Evolutionary conservation across 2,888 invertebrate genomes (phyloP), one percentile per base, ranked within the genome.

Genomic region (Trypoxylon attenuatum): DNA sequence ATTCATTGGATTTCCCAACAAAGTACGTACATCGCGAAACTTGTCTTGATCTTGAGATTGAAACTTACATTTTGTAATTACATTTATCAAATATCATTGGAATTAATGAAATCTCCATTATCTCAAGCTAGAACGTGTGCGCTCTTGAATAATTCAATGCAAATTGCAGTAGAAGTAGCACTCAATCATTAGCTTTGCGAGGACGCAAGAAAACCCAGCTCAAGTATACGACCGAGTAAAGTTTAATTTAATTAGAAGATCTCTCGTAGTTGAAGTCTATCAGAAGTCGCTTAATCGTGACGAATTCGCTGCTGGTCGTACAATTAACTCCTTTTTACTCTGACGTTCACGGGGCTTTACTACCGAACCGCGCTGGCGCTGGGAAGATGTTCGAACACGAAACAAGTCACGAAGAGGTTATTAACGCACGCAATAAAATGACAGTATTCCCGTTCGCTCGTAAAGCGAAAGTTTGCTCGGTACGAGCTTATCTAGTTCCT

Each of bases 361-460:
- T 33, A 33, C 13, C 5, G 25, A 5, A 33, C 8, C 41, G 3
- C 19, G 0, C 33, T 33, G 33, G 10, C n/a, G 10, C 33, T 10
- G 33, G 13, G 23, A n/a, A 41, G 41, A 21, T 47, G 50, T 56
- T 41, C 19, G 46, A 46, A 33, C 39, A 13, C 46, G 39, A 25
- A 51, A 21, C 23, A 19, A 54, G 46, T 55, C 33, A 41, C 51
- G 56, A 66, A 59, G 59, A 66, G 45, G 60, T 66, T 60, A 68
- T 68, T 60, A 66, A 56, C 60, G 56, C 52, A 53, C n/a, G 46
- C 16, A 53, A 39, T 60, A 56, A 68, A 68, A 56, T 13, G 8
- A 21, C 13, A 43, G 60, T 29, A 22, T 25, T 38, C 18, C 2
- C 6, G 21, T 23, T 15, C 13, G 22, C 23, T 54, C 57, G 46